phyloP scores from a whole-genome alignment of 2,797 vertebrate species.

The Anguilla megastoma region DNA sequence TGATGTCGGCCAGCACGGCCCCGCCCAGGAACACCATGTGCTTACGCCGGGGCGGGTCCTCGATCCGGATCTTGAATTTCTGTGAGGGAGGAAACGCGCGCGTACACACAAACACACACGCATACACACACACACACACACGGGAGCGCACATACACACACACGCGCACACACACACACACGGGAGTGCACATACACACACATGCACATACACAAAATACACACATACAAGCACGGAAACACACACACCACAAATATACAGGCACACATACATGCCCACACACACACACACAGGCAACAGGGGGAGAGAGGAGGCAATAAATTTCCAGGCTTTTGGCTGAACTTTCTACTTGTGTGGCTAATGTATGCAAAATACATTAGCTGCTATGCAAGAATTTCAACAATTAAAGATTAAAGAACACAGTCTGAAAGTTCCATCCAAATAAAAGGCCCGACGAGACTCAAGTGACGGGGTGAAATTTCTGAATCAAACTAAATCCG shows the following conservation, averaged over 20 bases:
- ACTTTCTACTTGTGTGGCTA: background rate
- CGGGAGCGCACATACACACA: no score
- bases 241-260: no score
- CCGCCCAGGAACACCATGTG: conserved; percentile 82
- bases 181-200: no score
- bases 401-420: background rate
- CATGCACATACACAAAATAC: no score
- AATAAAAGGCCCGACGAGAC: background rate
- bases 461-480: background rate
- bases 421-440: background rate
- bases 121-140: no score
- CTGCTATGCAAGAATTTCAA: background rate
- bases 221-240: no score
- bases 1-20: conserved; percentile 80
- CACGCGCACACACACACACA: no score
- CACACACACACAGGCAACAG: no score
- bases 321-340: background rate
- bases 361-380: background rate
- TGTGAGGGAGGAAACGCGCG: background rate
- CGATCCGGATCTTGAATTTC: conserved; percentile 39
- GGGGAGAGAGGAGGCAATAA: background rate
- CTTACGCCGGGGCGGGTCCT: conserved; percentile 61
- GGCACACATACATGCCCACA: no score
- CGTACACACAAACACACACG: background rate
- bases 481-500: background rate